Conservation (phyloP, 2,113 vertebrate species). For the Malurus elegans region DNA sequence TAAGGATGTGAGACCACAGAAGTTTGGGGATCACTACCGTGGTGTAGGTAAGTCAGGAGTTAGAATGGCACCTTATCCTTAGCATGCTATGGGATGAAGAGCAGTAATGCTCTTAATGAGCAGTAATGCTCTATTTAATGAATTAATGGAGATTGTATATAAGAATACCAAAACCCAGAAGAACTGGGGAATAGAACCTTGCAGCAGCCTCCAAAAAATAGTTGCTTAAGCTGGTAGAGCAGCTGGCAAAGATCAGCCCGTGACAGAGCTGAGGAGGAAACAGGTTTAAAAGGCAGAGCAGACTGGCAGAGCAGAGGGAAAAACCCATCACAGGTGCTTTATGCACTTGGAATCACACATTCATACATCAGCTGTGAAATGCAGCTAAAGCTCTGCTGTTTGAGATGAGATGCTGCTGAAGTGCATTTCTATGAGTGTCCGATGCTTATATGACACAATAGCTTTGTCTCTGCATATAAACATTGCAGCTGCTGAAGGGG, state of each 20-base stretch:
- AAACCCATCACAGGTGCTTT: background rate
- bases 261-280: background rate
- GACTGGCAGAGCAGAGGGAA: background rate
- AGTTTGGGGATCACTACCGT: background rate
- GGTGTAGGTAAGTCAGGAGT: background rate
- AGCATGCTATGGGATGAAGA: background rate
- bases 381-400: background rate
- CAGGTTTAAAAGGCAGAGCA: background rate
- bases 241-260: background rate
- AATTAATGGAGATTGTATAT: background rate
- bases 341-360: background rate
- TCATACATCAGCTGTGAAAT: background rate
- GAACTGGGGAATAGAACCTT: background rate
- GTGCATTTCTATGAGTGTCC: background rate
- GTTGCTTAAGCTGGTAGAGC: background rate
- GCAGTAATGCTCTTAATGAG: background rate
- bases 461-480: conserved; percentile 23
- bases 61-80: background rate
- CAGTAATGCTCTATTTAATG: no score
- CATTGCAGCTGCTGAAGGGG: background rate
- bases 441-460: background rate
- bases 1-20: background rate
- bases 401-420: conserved; percentile 13
- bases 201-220: background rate
- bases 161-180: background rate